phyloP scores from a whole-genome alignment of 2,888 invertebrate genomes.

The Protula sp. region DNA sequence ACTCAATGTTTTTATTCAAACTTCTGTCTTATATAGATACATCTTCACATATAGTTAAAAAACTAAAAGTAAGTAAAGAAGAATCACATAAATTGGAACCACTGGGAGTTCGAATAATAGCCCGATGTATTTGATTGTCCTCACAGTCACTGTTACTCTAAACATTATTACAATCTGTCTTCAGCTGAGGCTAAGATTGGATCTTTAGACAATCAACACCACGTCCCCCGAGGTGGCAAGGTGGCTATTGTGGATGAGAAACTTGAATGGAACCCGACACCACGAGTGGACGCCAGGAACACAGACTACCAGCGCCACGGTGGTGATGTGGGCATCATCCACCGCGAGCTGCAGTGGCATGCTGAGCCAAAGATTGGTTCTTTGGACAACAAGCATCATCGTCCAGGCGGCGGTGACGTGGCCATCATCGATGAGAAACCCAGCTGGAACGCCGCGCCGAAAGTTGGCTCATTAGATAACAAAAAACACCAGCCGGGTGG shows the following conservation, averaged over 20 bases:
- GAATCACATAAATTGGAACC: too few species aligned
- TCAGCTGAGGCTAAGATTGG: constrained; percentile 24
- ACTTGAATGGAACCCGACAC: neutral
- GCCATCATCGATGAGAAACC: constrained; percentile 23
- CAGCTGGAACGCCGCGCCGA: constrained; percentile 20
- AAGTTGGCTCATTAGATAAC: constrained; percentile 5
- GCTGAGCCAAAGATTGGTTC: constrained; percentile 25
- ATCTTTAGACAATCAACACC: constrained; percentile 7
- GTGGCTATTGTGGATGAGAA: neutral
- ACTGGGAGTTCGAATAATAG: too few species aligned
- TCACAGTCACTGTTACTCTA: too few species aligned
- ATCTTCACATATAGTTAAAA: neutral
- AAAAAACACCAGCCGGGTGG: constrained; percentile 1
- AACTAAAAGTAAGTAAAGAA: too few species aligned
- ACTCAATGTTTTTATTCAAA: too few species aligned
- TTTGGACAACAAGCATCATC: constrained; percentile 22
- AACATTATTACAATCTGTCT: too few species aligned
- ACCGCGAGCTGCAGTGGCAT: constrained; percentile 1
- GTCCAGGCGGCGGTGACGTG: constrained; percentile 20
- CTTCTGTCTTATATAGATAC: too few species aligned
- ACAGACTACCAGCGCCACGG: neutral
- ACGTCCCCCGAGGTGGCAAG: neutral
- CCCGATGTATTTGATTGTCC: too few species aligned
- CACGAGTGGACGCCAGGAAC: neutral
- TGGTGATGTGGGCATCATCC: neutral